A percentile compares a stretch with the other conserved stretches of the same genome.
Conservation (phyloP, 2,113 vertebrate genomes). For the Eubucco bourcierii region DNA sequence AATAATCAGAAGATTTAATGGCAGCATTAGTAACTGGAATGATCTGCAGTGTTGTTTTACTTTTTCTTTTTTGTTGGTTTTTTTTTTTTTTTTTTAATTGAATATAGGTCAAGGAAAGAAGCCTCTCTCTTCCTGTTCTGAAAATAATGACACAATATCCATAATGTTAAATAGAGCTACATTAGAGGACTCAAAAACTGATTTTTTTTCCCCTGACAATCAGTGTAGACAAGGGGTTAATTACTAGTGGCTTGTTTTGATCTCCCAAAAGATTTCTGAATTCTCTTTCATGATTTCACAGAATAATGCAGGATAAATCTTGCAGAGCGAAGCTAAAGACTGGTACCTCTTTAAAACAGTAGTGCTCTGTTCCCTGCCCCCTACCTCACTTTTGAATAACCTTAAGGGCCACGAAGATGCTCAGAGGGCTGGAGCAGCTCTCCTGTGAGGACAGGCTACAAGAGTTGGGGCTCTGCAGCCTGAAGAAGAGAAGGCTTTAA, state of each 20-base stretch:
- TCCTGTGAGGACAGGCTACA: too few relatives aligned
- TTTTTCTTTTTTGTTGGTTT: too few relatives aligned
- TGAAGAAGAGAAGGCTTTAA: too few relatives aligned
- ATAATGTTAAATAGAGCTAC: not conserved
- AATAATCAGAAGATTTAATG: not conserved
- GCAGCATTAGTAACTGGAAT: not conserved
- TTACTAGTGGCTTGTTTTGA: not conserved
- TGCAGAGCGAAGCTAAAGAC: not conserved
- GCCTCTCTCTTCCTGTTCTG: slow-evolving; percentile 27
- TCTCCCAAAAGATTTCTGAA: not conserved
- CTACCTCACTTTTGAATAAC: not conserved
- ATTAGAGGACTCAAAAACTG: not conserved
- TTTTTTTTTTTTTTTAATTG: not conserved
- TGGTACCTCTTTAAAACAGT: not conserved
- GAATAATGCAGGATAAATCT: not conserved
- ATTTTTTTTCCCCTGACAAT: not conserved
- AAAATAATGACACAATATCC: not conserved
- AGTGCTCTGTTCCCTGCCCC: not conserved
- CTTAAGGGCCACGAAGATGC: too few relatives aligned
- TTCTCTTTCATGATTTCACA: not conserved
- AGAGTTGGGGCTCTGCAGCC: too few relatives aligned
- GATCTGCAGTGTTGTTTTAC: not conserved
- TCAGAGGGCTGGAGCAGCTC: too few relatives aligned
- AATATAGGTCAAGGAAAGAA: not conserved
- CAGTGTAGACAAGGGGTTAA: not conserved